Conservation (phyloP, 2,113 vertebrate genomes). For the Heliornis fulica region DNA sequence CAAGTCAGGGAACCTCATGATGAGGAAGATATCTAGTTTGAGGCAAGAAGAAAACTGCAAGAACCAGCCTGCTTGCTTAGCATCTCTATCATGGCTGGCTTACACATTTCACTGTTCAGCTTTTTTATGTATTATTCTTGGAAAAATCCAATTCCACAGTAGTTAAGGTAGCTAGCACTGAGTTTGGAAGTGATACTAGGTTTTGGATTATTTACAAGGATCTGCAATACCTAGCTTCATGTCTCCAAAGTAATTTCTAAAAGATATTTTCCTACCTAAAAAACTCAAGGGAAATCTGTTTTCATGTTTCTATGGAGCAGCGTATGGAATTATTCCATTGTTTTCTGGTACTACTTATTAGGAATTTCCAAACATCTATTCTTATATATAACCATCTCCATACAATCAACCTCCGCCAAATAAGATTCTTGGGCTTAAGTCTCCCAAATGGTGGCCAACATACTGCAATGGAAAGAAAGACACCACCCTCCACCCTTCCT, state of each 20-base stretch:
- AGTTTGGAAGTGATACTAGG: not conserved
- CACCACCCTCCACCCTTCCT: not conserved
- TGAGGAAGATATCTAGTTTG: not conserved
- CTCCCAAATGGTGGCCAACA: not conserved
- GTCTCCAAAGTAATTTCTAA: not conserved
- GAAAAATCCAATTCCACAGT: not conserved
- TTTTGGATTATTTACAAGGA: not conserved
- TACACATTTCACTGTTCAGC: not conserved
- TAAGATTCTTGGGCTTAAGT: not conserved
- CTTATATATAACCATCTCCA: not conserved
- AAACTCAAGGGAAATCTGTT: not conserved
- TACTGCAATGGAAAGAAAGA: not conserved
- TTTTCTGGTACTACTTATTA: not conserved
- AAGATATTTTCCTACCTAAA: accelerated
- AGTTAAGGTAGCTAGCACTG: not conserved
- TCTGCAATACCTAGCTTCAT: accelerated
- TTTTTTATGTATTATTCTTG: not conserved
- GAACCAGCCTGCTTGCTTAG: not conserved
- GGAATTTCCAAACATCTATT: not conserved
- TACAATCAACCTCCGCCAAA: not conserved
- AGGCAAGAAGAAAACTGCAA: not conserved
- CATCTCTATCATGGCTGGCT: not conserved
- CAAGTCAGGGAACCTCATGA: not conserved
- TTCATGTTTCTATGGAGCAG: not conserved
- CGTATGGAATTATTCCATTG: not conserved